Conservation (phyloP, 2,888 invertebrate genomes). For the Microctonus aethiopoides region DNA sequence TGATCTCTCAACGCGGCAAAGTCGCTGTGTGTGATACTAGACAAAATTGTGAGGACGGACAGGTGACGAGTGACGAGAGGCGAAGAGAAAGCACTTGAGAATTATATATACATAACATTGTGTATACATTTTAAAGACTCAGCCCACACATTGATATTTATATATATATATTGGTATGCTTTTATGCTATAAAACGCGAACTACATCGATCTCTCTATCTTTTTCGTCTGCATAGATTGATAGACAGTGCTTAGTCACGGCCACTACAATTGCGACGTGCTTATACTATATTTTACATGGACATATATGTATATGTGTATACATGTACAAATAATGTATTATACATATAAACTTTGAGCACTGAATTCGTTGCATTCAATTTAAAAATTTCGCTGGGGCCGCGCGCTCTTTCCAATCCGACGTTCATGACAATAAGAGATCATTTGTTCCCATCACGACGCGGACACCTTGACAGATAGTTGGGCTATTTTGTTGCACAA, state of each 20-base stretch:
- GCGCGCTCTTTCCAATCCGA: slow-evolving; percentile 13
- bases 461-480: slow-evolving; percentile 25
- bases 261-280: slow-evolving; percentile 9
- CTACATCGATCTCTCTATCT: slow-evolving; percentile 6
- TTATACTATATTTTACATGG: neutral
- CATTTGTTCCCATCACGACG: slow-evolving; percentile 27
- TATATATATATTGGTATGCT: neutral
- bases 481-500: slow-evolving; percentile 19
- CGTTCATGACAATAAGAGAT: slow-evolving; percentile 23
- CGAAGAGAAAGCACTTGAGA: slow-evolving; percentile 4
- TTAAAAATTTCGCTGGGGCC: slow-evolving; percentile 35
- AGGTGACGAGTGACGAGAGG: neutral
- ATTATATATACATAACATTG: neutral
- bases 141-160: slow-evolving; percentile 3
- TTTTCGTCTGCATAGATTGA: slow-evolving; percentile 15
- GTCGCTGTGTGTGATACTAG: neutral
- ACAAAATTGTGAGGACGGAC: neutral
- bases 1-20: neutral
- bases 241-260: slow-evolving; percentile 29
- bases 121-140: slow-evolving; percentile 5
- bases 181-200: neutral
- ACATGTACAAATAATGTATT: slow-evolving; percentile 20
- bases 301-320: neutral
- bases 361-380: slow-evolving; percentile 42
- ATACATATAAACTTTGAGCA: neutral